Evolutionary conservation across 2,113 vertebrate genomes (phyloP), one percentile per base, ranked within the genome.

Genomic region (Laticauda colubrina): DNA sequence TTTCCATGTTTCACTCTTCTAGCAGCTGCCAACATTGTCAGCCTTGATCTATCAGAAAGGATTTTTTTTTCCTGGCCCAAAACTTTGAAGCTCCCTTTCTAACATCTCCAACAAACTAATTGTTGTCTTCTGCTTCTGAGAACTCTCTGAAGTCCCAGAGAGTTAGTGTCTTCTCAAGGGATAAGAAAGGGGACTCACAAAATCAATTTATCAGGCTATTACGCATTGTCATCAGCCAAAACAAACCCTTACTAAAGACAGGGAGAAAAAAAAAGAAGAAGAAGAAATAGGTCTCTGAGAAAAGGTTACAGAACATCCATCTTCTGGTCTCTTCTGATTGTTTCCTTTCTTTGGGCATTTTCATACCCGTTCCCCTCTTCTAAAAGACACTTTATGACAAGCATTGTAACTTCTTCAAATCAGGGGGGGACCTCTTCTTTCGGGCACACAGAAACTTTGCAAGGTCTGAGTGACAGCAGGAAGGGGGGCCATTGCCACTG

Each of bases 61-160:
- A 99, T 99, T 99, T 85, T 48, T 39, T 59, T 97, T n/a, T 98
- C 96, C 97, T 97, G 96, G 97, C 98, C 88, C 3, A 96, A 97
- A 98, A 98, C 98, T 98, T 98, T 97, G 98, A 97, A 97, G 98
- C 98, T 98, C 98, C 98, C 98, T 97, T 98, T 98, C 98, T 98
- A 98, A 98, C 98, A 98, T 98, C 97, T 98, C 97, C 97, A 98
- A 98, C 98, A 98, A 99, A 98, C 98, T 98, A 99, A 99, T 99
- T 99, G 99, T 99, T 99, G 98, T 99, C 98, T 98, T 96, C 97
- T 97, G 98, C 97, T 97, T 98, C 96, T 1, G 90, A 89, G 97
- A 98, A 97, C 97, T 96, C 98, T 98, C 98, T 98, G 98, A 98
- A 99, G 98, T 99, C 98, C 98, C 98, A 98, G 98, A 94, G 97